A percentile compares a stretch with the other conserved stretches of the same genome.
phyloP scores from a whole-genome alignment of 2,113 vertebrate genomes.

The Tachysurus fulvidraco region DNA sequence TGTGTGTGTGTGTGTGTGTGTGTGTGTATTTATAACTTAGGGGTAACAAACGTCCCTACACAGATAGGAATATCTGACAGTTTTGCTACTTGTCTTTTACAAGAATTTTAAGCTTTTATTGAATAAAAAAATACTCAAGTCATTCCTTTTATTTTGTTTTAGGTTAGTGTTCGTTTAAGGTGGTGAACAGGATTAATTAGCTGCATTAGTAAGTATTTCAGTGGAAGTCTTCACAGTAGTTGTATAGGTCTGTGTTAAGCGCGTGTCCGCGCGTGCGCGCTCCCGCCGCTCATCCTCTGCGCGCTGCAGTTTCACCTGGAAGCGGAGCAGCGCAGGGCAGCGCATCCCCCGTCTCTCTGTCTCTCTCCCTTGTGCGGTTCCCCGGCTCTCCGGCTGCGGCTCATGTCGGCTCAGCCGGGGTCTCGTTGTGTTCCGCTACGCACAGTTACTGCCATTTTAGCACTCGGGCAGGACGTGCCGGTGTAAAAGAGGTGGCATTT shows the following conservation, averaged over 20 bases:
- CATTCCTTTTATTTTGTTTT: neutral
- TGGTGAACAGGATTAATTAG: neutral
- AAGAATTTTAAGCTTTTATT: neutral
- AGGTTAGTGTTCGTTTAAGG: neutral
- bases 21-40: neutral
- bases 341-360: neutral
- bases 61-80: neutral
- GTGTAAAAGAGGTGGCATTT: constrained; percentile 41
- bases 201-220: neutral
- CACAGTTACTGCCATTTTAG: constrained; percentile 19
- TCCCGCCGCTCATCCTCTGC: constrained; percentile 3
- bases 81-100: neutral
- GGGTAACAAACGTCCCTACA: neutral
- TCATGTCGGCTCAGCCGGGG: constrained; percentile 36
- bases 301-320: constrained; percentile 19
- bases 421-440: constrained; percentile 19
- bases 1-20: neutral
- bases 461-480: constrained; percentile 42
- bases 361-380: neutral
- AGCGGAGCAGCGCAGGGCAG: neutral
- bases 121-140: neutral
- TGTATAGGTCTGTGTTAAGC: neutral
- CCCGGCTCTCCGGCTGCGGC: constrained; percentile 11
- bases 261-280: neutral
- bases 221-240: neutral